Evolutionary conservation across 2,797 vertebrate genomes (phyloP).

Genomic region (Tiaroga cobitis): DNA sequence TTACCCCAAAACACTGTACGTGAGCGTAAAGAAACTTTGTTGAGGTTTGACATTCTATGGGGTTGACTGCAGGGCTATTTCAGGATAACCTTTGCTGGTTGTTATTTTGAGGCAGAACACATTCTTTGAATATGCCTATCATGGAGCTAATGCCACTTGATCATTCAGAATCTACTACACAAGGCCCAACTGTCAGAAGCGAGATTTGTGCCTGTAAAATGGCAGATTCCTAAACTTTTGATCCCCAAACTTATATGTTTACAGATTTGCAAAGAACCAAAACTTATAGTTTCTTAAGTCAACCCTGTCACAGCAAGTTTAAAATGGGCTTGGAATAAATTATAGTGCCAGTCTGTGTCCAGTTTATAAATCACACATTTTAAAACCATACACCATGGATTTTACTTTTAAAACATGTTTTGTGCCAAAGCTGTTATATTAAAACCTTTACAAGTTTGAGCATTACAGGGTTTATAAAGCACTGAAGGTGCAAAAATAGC

Average conservation of each 20-base stretch:
- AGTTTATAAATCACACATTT: slow-evolving; percentile 13
- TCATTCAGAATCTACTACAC: background rate
- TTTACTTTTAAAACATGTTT: background rate
- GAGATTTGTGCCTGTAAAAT: background rate
- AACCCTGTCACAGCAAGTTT: background rate
- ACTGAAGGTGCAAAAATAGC: background rate
- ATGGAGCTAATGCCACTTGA: background rate
- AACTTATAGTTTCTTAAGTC: background rate
- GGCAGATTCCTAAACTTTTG: background rate
- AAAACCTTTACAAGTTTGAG: background rate
- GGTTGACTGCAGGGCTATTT: background rate
- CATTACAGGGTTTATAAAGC: background rate
- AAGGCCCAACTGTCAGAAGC: background rate
- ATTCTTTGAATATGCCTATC: slow-evolving; percentile 17
- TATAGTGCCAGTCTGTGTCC: background rate
- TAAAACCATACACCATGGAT: background rate
- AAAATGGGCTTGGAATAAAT: background rate
- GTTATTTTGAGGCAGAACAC: slow-evolving; percentile 24
- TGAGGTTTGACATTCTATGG: background rate
- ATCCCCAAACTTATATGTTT: background rate
- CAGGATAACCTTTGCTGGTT: slow-evolving; percentile 32
- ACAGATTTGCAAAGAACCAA: background rate
- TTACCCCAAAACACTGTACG: background rate
- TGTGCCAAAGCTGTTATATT: background rate
- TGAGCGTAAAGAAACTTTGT: background rate